Conservation (phyloP, 2,888 invertebrate species). For the Hirtodrosophila histrioides region DNA sequence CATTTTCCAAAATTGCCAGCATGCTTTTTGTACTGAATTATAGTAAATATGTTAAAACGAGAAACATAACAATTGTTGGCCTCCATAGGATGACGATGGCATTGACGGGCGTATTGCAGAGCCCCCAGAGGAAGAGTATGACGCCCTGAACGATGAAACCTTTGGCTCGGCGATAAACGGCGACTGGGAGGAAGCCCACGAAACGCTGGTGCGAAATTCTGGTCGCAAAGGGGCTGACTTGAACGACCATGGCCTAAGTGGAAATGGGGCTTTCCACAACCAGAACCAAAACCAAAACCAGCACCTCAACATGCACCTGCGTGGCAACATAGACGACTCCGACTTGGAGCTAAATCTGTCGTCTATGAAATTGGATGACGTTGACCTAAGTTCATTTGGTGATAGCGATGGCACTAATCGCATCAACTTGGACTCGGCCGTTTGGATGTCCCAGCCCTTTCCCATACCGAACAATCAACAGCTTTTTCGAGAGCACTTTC, state of each 20-base stretch:
- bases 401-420: conserved; percentile 78
- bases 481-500: conserved; percentile 78
- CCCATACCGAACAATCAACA: conserved; percentile 66
- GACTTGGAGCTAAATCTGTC: conserved; percentile 84
- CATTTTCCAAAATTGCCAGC: conserved; percentile 23
- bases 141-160: conserved; percentile 96
- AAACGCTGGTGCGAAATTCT: conserved; percentile 86
- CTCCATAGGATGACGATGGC: conserved; percentile 81
- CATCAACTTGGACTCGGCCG: conserved; percentile 84
- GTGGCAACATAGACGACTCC: conserved; percentile 75
- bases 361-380: conserved; percentile 83
- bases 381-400: conserved; percentile 75
- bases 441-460: conserved; percentile 83
- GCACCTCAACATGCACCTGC: conserved; percentile 13
- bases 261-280: conserved; percentile 39
- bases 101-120: conserved; percentile 86
- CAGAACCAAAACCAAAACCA: conserved; percentile 17
- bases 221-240: conserved; percentile 56
- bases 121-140: conserved; percentile 92
- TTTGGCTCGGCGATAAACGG: conserved; percentile 92
- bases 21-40: conserved; percentile 26
- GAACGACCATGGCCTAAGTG: conserved; percentile 27
- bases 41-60: conserved; percentile 1
- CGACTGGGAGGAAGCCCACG: conserved; percentile 91
- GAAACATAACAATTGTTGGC: background rate